These are phyloP conservation scores for Synergus itoensis DNA, from an alignment of 2,888 invertebrate species.

Conservation along the genomic window DNA sequence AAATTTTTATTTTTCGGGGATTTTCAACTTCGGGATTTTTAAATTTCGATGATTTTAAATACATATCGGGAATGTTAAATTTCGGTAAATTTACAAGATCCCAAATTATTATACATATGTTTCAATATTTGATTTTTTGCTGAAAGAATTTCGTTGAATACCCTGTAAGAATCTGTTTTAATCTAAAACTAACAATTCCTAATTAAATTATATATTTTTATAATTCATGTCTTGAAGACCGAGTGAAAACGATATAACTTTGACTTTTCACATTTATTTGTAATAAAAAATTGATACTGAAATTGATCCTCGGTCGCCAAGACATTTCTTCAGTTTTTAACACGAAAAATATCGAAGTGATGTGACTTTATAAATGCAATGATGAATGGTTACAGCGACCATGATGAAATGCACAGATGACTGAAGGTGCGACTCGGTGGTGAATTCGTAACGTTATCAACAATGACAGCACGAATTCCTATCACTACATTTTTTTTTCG, in stretches of 20 bases:
- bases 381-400: slow-evolving; percentile 65
- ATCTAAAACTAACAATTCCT: background rate
- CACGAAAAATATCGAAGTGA: slow-evolving; percentile 24
- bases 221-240: background rate
- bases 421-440: slow-evolving; percentile 36
- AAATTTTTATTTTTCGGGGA: no score
- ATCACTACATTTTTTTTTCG: slow-evolving; percentile 42
- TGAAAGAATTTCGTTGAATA: background rate
- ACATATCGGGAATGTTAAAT: no score
- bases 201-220: background rate
- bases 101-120: no score
- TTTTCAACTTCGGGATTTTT: no score
- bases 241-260: background rate
- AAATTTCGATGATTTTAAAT: no score
- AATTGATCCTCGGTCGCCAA: background rate
- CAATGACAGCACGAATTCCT: slow-evolving; percentile 46
- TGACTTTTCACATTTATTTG: no score
- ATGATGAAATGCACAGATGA: slow-evolving; percentile 67
- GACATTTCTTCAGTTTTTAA: slow-evolving; percentile 15
- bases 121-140: background rate
- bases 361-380: slow-evolving; percentile 50
- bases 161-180: background rate
- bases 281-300: no score
- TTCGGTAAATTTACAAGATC: no score
- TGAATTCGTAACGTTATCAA: slow-evolving; percentile 52